Percentiles rank a stretch among this genome's conserved stretches.
phyloP scores from a whole-genome alignment of 2,888 invertebrate genomes.

The Latrodectus elegans region DNA sequence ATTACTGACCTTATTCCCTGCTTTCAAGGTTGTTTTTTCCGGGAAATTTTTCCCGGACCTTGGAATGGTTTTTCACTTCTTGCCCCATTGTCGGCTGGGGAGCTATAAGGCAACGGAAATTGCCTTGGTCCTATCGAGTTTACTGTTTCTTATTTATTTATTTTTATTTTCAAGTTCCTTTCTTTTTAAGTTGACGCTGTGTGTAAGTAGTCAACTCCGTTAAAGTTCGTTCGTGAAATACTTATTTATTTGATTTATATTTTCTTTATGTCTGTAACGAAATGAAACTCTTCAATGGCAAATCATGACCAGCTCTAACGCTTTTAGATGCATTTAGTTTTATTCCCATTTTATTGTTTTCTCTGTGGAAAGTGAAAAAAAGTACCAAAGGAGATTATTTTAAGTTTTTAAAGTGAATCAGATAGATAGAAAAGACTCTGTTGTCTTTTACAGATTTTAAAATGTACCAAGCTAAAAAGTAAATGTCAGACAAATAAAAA shows the following conservation, averaged over 20 bases:
- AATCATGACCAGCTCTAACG: slow-evolving; percentile 11
- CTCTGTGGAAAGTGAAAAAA: not conserved
- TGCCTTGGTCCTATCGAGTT: slow-evolving; percentile 44
- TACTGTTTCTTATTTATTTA: not conserved
- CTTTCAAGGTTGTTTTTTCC: slow-evolving; percentile 51
- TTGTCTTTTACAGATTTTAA: too few species aligned
- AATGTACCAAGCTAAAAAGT: too few species aligned
- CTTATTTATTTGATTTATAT: slow-evolving; percentile 15
- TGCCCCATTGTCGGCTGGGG: slow-evolving; percentile 56
- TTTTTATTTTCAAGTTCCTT: not conserved
- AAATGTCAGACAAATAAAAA: too few species aligned
- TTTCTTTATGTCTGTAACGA: not conserved
- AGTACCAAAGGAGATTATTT: too few species aligned
- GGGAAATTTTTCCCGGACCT: slow-evolving; percentile 7
- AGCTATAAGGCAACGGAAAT: slow-evolving; percentile 65
- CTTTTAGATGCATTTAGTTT: not conserved
- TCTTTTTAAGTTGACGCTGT: not conserved
- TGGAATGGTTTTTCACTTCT: slow-evolving; percentile 40
- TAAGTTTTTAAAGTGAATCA: too few species aligned
- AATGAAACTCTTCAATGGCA: not conserved
- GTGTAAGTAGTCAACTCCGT: not conserved
- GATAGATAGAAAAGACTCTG: too few species aligned
- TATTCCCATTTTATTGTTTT: not conserved
- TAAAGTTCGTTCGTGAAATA: not conserved
- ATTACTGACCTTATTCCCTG: slow-evolving; percentile 62